phyloP scores from a whole-genome alignment of 2,797 vertebrate species.

The Platalea minor region DNA sequence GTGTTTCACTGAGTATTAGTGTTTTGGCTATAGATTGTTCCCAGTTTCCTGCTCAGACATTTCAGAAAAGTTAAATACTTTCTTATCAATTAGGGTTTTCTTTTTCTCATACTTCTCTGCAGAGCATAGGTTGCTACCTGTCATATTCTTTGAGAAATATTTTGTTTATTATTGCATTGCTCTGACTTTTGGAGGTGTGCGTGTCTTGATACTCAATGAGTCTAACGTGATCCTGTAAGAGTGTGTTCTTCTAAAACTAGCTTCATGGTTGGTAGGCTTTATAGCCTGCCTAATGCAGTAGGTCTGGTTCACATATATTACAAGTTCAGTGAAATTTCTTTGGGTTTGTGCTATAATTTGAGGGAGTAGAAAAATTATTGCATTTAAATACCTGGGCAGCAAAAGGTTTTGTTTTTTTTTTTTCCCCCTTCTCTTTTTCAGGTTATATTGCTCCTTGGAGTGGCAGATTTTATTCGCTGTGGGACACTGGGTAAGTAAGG shows the following conservation, averaged over 20 bases:
- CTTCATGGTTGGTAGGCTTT: neutral
- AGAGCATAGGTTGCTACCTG: neutral
- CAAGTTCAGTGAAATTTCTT: neutral
- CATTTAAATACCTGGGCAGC: neutral
- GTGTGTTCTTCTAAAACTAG: neutral
- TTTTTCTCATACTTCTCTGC: neutral
- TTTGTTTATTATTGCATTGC: neutral
- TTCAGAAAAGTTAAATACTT: neutral
- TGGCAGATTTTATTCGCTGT: conserved; percentile 97
- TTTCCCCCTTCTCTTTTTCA: conserved; percentile 53
- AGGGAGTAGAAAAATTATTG: neutral
- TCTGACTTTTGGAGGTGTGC: neutral
- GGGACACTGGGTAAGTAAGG: conserved; percentile 95
- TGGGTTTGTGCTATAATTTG: neutral
- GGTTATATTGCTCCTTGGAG: conserved; percentile 99
- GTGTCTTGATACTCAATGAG: neutral
- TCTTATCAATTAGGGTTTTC: neutral
- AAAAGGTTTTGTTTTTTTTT: neutral
- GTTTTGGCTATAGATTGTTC: neutral
- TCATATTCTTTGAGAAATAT: neutral
- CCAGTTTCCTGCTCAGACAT: neutral
- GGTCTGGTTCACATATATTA: neutral
- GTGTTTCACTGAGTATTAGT: neutral
- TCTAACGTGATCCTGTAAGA: neutral
- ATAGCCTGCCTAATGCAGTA: neutral